A percentile compares a stretch with the other conserved stretches of the same genome.
Conservation (phyloP, 2,797 vertebrate species). For the Poeciliopsis infans region DNA sequence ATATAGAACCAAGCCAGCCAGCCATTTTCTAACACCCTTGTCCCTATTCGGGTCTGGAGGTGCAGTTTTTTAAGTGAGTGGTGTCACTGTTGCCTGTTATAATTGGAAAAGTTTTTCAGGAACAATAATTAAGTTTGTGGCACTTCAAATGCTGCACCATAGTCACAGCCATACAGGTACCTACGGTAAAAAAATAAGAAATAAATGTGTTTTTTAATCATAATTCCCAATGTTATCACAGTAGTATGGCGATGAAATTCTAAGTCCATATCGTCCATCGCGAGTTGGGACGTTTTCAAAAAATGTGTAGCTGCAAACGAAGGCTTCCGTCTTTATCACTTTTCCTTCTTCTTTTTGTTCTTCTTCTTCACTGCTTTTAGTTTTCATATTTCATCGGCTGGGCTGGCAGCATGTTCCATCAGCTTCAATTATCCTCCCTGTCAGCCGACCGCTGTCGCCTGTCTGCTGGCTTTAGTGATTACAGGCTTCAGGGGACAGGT, state of each 20-base stretch:
- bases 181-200: not conserved
- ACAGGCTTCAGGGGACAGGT: slow-evolving; percentile 76
- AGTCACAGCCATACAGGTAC: too few relatives aligned
- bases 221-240: too few relatives aligned
- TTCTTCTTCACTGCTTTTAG: slow-evolving; percentile 41
- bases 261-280: too few relatives aligned
- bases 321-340: slow-evolving; percentile 12
- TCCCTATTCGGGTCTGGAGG: too few relatives aligned
- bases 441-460: slow-evolving; percentile 51
- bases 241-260: too few relatives aligned
- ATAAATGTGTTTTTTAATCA: not conserved
- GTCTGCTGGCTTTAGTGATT: slow-evolving; percentile 75
- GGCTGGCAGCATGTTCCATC: slow-evolving; percentile 63
- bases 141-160: too few relatives aligned
- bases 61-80: too few relatives aligned
- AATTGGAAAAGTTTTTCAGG: too few relatives aligned
- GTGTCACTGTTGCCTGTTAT: too few relatives aligned
- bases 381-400: slow-evolving; percentile 72
- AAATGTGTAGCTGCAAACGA: not conserved
- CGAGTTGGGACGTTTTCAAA: not conserved
- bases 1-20: not conserved
- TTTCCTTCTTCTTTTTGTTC: slow-evolving; percentile 24
- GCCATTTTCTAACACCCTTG: too few relatives aligned
- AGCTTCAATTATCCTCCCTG: slow-evolving; percentile 70
- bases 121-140: too few relatives aligned